Evolutionary conservation across 2,888 invertebrate genomes (phyloP), one percentile per base, ranked within the genome.

Genomic region (Cyrtodaria siliqua): DNA sequence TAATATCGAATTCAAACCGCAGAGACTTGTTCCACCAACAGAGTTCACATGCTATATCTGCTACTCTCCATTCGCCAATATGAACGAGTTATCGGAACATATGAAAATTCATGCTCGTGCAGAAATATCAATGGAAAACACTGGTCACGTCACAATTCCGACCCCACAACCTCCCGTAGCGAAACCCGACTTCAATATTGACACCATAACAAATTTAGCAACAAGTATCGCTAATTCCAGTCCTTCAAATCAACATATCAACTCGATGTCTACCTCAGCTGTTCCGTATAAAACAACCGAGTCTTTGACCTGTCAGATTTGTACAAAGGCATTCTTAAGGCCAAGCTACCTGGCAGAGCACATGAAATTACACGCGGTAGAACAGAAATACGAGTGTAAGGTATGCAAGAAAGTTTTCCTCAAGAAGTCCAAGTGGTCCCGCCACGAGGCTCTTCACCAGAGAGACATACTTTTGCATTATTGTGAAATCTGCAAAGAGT

Each of bases 371-470:
- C 76, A 76, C 62, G 40, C 49, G 2, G 42, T 44, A 20, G 47
- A 67, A 27, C 55, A 73, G 26, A 40, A 71, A 38, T 73, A 55
- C 53, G 67, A 73, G 29, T 80, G 76, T 60, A 73, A 67, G 47
- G 56, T 66, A 24, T 76, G 76, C 59, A 60, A 70, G 20, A 73
- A 70, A 44, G 47, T 49, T 16, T 80, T 76, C 53, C 47, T 52
- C n/a, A 62, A 60, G 26, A 62, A 73, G 20, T 53, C 57, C 3
- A 76, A 72, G 66, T 76, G 70, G 53, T 12, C 52, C 1, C 63
- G 75, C 9, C 80, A 80, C 52, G 80, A 80, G 49, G 59, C 62
- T 16, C 56, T 72, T 2, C 80, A 80, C 55, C 67, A 72, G 47
- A 44, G 66, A 24, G 66, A 69, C 50, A 68, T 60, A 6, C 38